Evolutionary conservation across 2,888 invertebrate genomes (phyloP), one percentile per base, ranked within the genome.

Genomic region (Leptopilina syphax): DNA sequence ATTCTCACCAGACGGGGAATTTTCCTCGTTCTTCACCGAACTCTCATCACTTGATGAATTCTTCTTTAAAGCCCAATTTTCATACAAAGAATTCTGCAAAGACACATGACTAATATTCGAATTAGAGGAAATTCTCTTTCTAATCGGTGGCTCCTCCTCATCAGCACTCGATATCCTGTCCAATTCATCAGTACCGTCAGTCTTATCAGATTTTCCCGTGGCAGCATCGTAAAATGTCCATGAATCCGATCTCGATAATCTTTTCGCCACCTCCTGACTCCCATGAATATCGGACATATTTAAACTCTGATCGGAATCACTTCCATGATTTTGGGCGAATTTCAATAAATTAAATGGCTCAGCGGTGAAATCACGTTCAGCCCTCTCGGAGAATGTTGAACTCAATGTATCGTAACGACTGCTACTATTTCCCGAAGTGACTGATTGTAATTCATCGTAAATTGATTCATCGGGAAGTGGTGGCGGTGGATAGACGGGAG

Each of bases 401-500:
- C 90, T 91, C 24, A 92, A 86, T 27, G 91, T 92, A 82, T 91
- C 92, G 81, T 91, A 92, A 80, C 50, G 9, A 50, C 90, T 87
- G 85, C 88, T 90, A 80, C 90, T 91, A 27, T 88, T 86, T 3
- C 91, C 90, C 54, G 92, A 92, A 3, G 90, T 90, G 9, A 92
- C 86, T 3, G 92, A 92, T 77, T 93, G 92, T 50, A 94, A 91
- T 82, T 94, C 93, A 87, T 94, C 94, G 86, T 94, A 94, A 81
- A 93, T 91, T 54, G 93, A 92, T 87, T 94, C 94, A 84, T 93
- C 93, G 50, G 94, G 93, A 86, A 93, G 91, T 68, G 94, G 94
- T n/a, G 94, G 94, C 77, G 94, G 94, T 66, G 94, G 94, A 87
- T 94, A 94, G 47, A 92, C 87, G n/a, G 94, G 94, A 18, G 94